These are phyloP conservation scores for Prietella phreatophila DNA, from an alignment of 2,113 vertebrate species.

Conservation along the genomic window DNA sequence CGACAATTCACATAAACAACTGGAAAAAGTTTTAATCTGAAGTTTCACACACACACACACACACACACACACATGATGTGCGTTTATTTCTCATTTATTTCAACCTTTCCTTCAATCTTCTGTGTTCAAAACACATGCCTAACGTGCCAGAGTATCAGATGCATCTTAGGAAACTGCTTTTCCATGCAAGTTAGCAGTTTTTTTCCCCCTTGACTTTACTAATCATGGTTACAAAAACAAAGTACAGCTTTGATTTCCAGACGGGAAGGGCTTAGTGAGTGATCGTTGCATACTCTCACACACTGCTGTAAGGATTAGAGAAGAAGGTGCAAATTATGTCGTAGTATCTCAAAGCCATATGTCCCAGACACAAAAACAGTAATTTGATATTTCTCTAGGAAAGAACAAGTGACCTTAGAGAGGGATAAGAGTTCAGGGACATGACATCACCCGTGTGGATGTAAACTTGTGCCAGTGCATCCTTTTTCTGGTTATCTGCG, in stretches of 20 bases:
- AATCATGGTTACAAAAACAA: conserved; percentile 55
- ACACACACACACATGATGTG: conserved; percentile 10
- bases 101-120: conserved; percentile 37
- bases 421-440: not conserved
- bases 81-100: conserved; percentile 23
- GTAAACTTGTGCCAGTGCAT: not conserved
- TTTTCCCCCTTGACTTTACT: conserved; percentile 41
- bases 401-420: not conserved
- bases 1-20: conserved; percentile 6
- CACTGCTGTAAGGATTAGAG: not conserved
- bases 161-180: conserved; percentile 58
- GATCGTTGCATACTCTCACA: conserved; percentile 20
- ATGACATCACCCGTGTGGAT: not conserved
- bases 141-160: conserved; percentile 55
- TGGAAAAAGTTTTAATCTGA: conserved; percentile 3
- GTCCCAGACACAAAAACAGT: not conserved
- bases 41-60: conserved; percentile 2
- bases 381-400: not conserved
- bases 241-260: conserved; percentile 15
- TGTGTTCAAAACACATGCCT: conserved; percentile 52
- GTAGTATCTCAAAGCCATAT: not conserved
- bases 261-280: conserved; percentile 13
- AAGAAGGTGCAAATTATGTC: conserved; percentile 11
- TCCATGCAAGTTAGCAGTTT: conserved; percentile 59
- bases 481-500: not conserved